phyloP scores from a whole-genome alignment of 2,797 vertebrate genomes.

The Myripristis murdjan region DNA sequence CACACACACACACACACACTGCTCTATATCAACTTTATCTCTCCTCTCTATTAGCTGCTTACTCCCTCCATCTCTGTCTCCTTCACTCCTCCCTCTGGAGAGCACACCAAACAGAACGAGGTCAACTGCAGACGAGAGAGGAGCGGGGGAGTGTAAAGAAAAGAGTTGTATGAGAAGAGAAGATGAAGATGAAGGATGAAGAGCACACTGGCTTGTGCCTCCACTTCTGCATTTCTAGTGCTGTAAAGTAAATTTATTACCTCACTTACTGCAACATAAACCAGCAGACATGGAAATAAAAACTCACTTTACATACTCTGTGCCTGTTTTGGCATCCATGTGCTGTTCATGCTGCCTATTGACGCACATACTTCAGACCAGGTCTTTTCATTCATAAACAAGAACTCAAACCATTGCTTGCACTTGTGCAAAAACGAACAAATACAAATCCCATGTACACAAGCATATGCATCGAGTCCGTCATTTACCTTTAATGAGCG shows the following conservation, averaged over 20 bases:
- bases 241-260: conserved; percentile 6
- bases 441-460: not conserved
- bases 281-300: not conserved
- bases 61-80: conserved; percentile 71
- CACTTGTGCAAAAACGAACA: not conserved
- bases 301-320: too few relatives aligned
- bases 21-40: conserved; percentile 74
- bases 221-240: conserved; percentile 22
- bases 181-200: conserved; percentile 42
- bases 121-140: conserved; percentile 55
- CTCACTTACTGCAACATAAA: not conserved
- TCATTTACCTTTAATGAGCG: conserved; percentile 92
- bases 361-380: not conserved
- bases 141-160: conserved; percentile 17
- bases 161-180: conserved; percentile 33
- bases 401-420: not conserved
- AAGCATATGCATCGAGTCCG: not conserved
- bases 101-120: conserved; percentile 64
- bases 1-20: not conserved
- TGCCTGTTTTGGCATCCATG: too few relatives aligned
- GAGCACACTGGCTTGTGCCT: conserved; percentile 22
- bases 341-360: too few relatives aligned
- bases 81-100: conserved; percentile 60
- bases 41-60: conserved; percentile 69
- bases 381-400: not conserved